A percentile compares a stretch with the other conserved stretches of the same genome.
Evolutionary conservation across 2,888 invertebrate genomes (phyloP).

Genomic region (Catocala fraxini): DNA sequence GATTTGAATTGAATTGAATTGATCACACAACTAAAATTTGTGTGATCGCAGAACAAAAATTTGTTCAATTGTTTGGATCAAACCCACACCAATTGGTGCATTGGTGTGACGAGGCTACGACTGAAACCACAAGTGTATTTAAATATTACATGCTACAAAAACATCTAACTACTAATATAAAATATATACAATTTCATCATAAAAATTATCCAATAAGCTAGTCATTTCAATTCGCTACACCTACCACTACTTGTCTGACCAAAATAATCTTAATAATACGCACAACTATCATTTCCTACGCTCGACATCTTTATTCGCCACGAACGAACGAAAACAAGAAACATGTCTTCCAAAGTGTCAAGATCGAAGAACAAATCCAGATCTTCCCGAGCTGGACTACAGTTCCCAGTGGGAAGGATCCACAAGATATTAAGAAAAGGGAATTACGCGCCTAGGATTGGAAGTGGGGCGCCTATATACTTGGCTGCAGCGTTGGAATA

Average conservation of each 20-base stretch:
- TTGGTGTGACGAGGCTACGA: too few relatives aligned
- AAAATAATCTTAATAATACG: conserved; percentile 1
- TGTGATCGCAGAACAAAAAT: too few relatives aligned
- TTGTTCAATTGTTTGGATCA: too few relatives aligned
- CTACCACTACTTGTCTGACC: conserved; percentile 10
- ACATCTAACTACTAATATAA: too few relatives aligned
- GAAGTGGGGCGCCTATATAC: conserved; percentile 85
- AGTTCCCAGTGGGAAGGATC: conserved; percentile 87
- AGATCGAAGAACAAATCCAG: conserved; percentile 61
- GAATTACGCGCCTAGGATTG: conserved; percentile 88
- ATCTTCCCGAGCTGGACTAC: conserved; percentile 83
- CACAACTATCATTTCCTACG: background rate
- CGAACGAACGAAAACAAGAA: conserved; percentile 11
- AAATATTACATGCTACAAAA: too few relatives aligned
- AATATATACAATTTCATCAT: too few relatives aligned
- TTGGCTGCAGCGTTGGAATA: conserved; percentile 89
- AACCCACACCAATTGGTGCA: too few relatives aligned
- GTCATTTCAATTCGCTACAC: background rate
- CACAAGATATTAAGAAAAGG: conserved; percentile 88
- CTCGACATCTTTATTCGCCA: background rate
- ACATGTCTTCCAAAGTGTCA: conserved; percentile 53
- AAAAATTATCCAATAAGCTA: background rate
- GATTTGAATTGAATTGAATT: too few relatives aligned
- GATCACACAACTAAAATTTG: too few relatives aligned
- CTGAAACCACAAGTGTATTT: too few relatives aligned